phyloP scores from a whole-genome alignment of 2,888 invertebrate species.

The Dasysyrphus albostriatus region DNA sequence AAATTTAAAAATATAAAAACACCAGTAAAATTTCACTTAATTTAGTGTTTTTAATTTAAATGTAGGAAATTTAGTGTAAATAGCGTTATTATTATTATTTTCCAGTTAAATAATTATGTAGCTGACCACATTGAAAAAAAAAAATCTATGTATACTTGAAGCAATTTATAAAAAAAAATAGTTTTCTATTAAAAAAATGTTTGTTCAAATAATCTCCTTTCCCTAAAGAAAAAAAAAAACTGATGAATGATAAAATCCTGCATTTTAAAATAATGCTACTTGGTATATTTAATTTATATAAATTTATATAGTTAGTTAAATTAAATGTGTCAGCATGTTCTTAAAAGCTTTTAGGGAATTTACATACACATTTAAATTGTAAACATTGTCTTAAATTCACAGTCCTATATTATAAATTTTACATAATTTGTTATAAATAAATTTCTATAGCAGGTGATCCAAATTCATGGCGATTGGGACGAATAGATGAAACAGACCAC shows the following conservation, averaged over 20 bases:
- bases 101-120: conserved; percentile 16
- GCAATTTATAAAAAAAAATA: conserved; percentile 12
- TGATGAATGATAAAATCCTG: conserved; percentile 57
- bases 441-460: conserved; percentile 87
- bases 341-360: conserved; percentile 38
- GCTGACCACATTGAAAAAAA: conserved; percentile 22
- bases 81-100: conserved; percentile 28
- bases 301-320: conserved; percentile 49
- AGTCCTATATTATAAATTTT: neutral
- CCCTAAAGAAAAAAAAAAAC: conserved; percentile 25
- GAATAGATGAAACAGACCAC: conserved; percentile 92
- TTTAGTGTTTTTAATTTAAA: conserved; percentile 26
- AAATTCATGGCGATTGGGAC: conserved; percentile 91
- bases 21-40: conserved; percentile 16
- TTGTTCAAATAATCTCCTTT: conserved; percentile 13
- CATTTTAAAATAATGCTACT: conserved; percentile 62
- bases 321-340: conserved; percentile 68
- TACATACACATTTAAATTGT: neutral
- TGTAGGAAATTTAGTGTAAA: conserved; percentile 42
- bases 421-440: conserved; percentile 26
- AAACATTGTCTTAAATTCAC: neutral
- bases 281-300: conserved; percentile 45
- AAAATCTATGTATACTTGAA: conserved; percentile 6
- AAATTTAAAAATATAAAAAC: neutral
- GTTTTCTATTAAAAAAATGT: conserved; percentile 24